phyloP scores from a whole-genome alignment of 1,140 invertebrate species.

The Rhizoglyphus robini region DNA sequence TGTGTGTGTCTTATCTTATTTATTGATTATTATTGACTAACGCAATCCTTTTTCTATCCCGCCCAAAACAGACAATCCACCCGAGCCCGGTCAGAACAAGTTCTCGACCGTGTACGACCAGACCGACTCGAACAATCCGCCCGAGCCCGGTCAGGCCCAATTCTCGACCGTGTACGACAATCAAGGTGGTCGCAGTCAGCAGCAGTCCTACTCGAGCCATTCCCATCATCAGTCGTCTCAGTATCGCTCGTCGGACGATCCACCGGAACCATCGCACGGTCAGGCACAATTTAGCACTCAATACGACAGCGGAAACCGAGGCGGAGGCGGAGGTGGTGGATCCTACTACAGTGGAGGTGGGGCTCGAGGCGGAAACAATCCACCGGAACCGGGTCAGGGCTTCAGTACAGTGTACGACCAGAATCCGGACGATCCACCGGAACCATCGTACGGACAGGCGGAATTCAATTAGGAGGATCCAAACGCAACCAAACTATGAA shows the following conservation, averaged over 20 bases:
- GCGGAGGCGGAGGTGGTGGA: background rate
- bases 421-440: no score
- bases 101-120: background rate
- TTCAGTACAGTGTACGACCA: no score
- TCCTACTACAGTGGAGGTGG: background rate
- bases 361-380: background rate
- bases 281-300: background rate
- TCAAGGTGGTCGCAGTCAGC: no score
- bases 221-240: no score
- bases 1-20: no score
- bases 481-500: no score
- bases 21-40: no score
- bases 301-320: background rate
- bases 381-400: background rate
- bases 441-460: background rate
- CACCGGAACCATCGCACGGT: background rate
- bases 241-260: no score
- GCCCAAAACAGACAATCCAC: background rate
- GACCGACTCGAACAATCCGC: background rate
- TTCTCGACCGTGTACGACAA: no score
- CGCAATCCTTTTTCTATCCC: background rate
- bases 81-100: background rate
- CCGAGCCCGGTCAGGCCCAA: background rate
- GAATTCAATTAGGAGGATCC: no score
- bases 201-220: no score